Percentiles rank a stretch among this genome's conserved stretches.
Conservation (phyloP, 2,888 invertebrate genomes). For the Phortica okadai region DNA sequence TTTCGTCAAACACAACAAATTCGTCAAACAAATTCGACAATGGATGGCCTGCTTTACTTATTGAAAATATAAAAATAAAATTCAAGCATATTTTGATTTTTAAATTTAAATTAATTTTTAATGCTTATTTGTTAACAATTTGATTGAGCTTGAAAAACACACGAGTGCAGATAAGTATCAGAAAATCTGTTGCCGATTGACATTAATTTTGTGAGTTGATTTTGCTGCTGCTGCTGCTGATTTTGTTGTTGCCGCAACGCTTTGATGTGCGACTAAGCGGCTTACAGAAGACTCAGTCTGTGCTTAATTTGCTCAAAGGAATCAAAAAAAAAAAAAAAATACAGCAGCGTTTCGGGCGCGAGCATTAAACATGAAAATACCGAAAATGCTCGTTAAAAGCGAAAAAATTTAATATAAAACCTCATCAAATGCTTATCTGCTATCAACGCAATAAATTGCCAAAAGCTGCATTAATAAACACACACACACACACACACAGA, state of each 20-base stretch:
- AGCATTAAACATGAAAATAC: not conserved
- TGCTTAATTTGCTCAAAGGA: not conserved
- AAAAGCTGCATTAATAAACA: constrained; percentile 49
- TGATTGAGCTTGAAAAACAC: too few species aligned
- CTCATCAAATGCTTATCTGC: constrained; percentile 69
- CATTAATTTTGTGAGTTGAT: too few species aligned
- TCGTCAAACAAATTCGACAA: too few species aligned
- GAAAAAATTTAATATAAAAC: constrained; percentile 62
- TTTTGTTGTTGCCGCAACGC: not conserved
- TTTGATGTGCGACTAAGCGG: constrained; percentile 50
- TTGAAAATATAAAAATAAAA: too few species aligned
- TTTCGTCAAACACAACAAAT: too few species aligned
- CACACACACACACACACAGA: constrained; percentile 45
- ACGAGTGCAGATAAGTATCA: too few species aligned
- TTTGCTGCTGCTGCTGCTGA: too few species aligned
- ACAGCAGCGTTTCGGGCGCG: not conserved
- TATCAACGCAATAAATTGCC: constrained; percentile 66
- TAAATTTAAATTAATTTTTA: too few species aligned
- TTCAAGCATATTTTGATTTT: too few species aligned
- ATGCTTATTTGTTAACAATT: too few species aligned
- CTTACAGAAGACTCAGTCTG: constrained; percentile 46
- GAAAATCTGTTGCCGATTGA: too few species aligned
- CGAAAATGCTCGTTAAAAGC: constrained; percentile 35
- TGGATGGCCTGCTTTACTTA: too few species aligned
- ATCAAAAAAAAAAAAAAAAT: not conserved